Evolutionary conservation across 2,888 invertebrate genomes (phyloP).

Genomic region (Tinea pellionella): DNA sequence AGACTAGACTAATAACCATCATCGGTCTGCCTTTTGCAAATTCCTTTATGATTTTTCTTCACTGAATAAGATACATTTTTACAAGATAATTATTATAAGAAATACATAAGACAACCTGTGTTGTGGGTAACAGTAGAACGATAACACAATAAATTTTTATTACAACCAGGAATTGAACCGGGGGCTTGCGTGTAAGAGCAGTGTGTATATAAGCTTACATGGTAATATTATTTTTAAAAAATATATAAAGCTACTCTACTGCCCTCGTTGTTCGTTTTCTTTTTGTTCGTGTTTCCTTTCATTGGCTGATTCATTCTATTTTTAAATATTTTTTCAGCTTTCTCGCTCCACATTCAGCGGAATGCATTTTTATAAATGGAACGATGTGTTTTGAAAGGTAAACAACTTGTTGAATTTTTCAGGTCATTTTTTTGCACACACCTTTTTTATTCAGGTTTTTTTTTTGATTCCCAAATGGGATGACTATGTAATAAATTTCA

Average conservation of each 20-base stretch:
- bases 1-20: too few species aligned
- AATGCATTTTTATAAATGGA: conserved; percentile 18
- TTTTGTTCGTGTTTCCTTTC: conserved; percentile 27
- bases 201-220: too few species aligned
- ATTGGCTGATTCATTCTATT: conserved; percentile 21
- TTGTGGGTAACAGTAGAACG: too few species aligned
- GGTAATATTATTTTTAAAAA: too few species aligned
- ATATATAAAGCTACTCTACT: conserved; percentile 4
- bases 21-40: too few species aligned
- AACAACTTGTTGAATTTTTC: conserved; percentile 12
- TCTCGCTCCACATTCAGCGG: conserved; percentile 19
- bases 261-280: conserved; percentile 17
- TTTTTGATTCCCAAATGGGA: not conserved
- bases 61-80: too few species aligned
- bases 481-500: not conserved
- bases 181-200: too few species aligned
- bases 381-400: conserved; percentile 16
- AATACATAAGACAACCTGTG: too few species aligned
- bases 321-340: conserved; percentile 21
- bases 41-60: too few species aligned
- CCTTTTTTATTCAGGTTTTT: not conserved
- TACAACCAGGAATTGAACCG: too few species aligned
- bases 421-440: not conserved
- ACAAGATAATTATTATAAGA: too few species aligned
- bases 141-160: too few species aligned